Percentiles rank a stretch among this genome's conserved stretches.
Evolutionary conservation across 2,888 invertebrate species (phyloP).

Genomic region (Tortrix viridana): DNA sequence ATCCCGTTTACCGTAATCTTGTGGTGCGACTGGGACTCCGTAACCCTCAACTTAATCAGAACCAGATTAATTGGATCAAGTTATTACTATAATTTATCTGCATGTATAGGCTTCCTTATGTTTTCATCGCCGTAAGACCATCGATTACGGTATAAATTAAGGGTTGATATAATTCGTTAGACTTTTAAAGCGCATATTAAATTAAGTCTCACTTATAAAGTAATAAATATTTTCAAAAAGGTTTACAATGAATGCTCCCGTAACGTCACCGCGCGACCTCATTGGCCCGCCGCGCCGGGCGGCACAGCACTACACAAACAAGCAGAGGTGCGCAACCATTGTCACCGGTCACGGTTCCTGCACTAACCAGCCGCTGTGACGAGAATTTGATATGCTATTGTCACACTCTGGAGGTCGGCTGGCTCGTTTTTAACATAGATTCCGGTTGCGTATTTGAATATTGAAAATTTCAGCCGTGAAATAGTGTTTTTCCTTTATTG

Average conservation of each 20-base stretch:
- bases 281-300: conserved; percentile 24
- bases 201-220: no score
- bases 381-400: conserved; percentile 44
- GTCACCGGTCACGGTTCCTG: conserved; percentile 39
- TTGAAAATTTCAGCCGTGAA: conserved; percentile 27
- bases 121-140: no score
- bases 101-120: no score
- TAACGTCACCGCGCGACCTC: conserved; percentile 34
- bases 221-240: conserved; percentile 36
- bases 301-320: conserved; percentile 30
- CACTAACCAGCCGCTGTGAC: conserved; percentile 39
- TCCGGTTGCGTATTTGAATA: conserved; percentile 33
- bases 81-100: no score
- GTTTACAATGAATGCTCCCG: conserved; percentile 37
- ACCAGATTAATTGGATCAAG: no score
- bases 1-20: no score
- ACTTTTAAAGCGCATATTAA: no score
- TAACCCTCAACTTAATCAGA: no score
- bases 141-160: no score
- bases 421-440: conserved; percentile 30
- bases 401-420: conserved; percentile 33
- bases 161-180: no score
- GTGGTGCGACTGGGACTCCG: no score
- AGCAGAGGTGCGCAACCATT: conserved; percentile 38
- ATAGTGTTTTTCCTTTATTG: conserved; percentile 22